Base-by-base conservation (phyloP, 2,888 invertebrate species). In the Amiota mariae region DNA sequence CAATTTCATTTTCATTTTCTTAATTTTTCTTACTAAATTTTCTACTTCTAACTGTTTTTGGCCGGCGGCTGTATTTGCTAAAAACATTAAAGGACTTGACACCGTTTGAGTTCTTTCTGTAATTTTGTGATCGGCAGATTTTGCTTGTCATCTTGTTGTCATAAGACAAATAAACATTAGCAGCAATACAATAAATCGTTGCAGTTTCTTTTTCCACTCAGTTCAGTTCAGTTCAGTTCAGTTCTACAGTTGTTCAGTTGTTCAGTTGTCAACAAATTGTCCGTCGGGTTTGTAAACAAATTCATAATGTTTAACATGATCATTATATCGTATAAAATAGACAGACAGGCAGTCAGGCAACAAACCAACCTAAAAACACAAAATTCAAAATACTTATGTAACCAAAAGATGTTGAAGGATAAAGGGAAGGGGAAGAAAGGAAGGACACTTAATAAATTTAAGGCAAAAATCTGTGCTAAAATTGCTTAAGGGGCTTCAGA, bases 51-150 rank as follows among this genome's bases (percentile, higher is more conserved):
- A 71, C 54, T 57, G 71, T 68, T 66, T 48, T 56, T 77, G 48
- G 73, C 59, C 72, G 74, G 85, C 81, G 88, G 88, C 88, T 88
- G 88, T 88, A 78, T 88, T 88, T 88, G 79, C 86, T 72, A 51
- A 81, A 79, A 73, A 81, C 82, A 87, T 89, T 87, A 88, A 80
- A 76, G 78, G n/a, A 66, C 70, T 63, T 64, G 54, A 74, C 59
- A 77, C 76, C 79, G 79, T 77, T 79, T 15, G 78, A 36, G 36
- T 36, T 36, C 36, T 36, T 36, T 80, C 80, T 79, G 76, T n/a
- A 75, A 75, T 79, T 70, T 70, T 59, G 73, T 64, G 74, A 70
- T 77, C 70, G 10, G 57, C n/a, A 15, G 18, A 15, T 20, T 63
- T 63, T 13, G 24, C 13, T 36, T 63, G 63, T 36, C 63, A 63